phyloP scores from a whole-genome alignment of 2,113 vertebrate genomes.

The Gasterosteus nipponicus region DNA sequence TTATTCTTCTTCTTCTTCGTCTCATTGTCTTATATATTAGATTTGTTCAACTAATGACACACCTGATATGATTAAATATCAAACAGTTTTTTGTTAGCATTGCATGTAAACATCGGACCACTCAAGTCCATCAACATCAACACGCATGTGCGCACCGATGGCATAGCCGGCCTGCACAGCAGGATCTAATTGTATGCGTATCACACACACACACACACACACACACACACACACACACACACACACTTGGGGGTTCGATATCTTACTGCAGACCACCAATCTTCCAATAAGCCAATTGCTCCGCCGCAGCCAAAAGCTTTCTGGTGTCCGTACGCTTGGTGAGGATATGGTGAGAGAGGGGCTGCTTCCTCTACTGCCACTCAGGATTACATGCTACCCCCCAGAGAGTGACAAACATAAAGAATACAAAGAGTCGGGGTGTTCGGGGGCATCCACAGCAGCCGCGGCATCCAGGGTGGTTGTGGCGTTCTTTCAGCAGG shows the following conservation, averaged over 20 bases:
- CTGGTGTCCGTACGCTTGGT: background rate
- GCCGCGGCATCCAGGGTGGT: background rate
- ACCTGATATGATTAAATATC: background rate
- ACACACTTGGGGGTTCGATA: background rate
- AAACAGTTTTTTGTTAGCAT: background rate
- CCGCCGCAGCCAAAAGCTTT: background rate
- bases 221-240: background rate
- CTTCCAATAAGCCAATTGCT: background rate
- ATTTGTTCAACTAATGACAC: background rate
- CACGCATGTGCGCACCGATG: background rate
- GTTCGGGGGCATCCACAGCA: background rate
- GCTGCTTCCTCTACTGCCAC: conserved; percentile 2
- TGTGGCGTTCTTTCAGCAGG: background rate
- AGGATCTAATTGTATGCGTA: background rate
- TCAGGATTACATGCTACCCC: background rate
- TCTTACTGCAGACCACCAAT: background rate
- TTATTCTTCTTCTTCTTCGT: background rate
- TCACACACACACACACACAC: background rate
- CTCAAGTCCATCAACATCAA: background rate
- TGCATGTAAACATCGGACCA: background rate
- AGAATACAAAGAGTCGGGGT: background rate
- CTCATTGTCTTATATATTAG: background rate
- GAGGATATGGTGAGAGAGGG: background rate
- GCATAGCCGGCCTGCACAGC: background rate
- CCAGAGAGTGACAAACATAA: no score